phyloP scores from a whole-genome alignment of 2,888 invertebrate genomes.

The Coenonympha arcania region DNA sequence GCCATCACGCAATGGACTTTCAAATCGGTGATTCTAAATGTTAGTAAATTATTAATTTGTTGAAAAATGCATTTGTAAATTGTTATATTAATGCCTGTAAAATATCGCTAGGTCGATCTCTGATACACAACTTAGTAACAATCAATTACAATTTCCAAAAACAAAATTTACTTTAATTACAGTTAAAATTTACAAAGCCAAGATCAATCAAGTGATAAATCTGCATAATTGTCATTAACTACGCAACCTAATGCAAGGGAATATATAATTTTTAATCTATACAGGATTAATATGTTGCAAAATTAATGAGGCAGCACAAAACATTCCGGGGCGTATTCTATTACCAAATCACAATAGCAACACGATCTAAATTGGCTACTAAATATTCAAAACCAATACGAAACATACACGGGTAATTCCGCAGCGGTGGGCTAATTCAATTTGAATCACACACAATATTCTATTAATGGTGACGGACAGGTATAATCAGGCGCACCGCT shows the following conservation, averaged over 20 bases:
- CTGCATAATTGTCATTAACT: too few relatives aligned
- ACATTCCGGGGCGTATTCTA: slow-evolving; percentile 28
- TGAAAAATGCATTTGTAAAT: too few relatives aligned
- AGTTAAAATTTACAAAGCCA: too few relatives aligned
- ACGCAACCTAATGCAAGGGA: slow-evolving; percentile 28
- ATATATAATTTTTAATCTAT: slow-evolving; percentile 23
- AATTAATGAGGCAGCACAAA: slow-evolving; percentile 25
- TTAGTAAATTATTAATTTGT: too few relatives aligned
- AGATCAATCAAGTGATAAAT: too few relatives aligned
- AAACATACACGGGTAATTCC: slow-evolving; percentile 61
- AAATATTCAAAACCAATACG: slow-evolving; percentile 68
- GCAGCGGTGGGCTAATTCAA: slow-evolving; percentile 68
- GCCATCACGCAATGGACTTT: too few relatives aligned
- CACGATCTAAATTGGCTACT: slow-evolving; percentile 63
- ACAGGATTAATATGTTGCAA: slow-evolving; percentile 23
- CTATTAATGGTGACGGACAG: slow-evolving; percentile 72
- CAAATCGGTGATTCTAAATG: too few relatives aligned
- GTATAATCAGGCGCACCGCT: slow-evolving; percentile 60
- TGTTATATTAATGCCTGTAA: too few relatives aligned
- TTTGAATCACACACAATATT: slow-evolving; percentile 71
- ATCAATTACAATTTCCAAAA: too few relatives aligned
- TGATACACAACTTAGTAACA: too few relatives aligned
- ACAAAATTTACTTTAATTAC: too few relatives aligned
- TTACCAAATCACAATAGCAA: slow-evolving; percentile 42
- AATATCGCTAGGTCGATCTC: too few relatives aligned